phyloP scores from a whole-genome alignment of 1,140 invertebrate species.

The Drosophila pandora region DNA sequence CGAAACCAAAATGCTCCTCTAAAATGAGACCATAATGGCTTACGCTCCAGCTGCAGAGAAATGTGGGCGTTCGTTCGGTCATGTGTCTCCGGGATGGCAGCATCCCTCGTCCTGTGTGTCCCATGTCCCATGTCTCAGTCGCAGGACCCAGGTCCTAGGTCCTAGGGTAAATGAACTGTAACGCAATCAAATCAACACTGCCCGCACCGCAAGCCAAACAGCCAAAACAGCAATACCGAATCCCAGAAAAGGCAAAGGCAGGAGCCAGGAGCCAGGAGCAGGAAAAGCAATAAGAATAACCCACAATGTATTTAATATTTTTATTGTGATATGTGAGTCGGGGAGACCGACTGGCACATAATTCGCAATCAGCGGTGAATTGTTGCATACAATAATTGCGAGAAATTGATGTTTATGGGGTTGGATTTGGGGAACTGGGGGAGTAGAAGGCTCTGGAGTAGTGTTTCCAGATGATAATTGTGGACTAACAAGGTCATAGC shows the following conservation, averaged over 20 bases:
- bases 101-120: neutral
- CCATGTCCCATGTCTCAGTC: neutral
- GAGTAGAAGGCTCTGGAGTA: neutral
- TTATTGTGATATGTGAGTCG: conserved; percentile 51
- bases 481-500: neutral
- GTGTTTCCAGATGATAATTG: neutral
- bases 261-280: neutral
- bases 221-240: conserved; percentile 14
- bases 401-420: conserved; percentile 26
- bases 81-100: conserved; percentile 4
- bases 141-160: neutral
- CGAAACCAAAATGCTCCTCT: conserved; percentile 51
- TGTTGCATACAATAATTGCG: conserved; percentile 44
- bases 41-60: conserved; percentile 38
- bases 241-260: neutral
- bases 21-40: conserved; percentile 63
- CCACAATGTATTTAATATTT: conserved; percentile 72
- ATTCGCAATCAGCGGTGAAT: conserved; percentile 60
- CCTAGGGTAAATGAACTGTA: conserved; percentile 81
- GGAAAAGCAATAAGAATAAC: conserved; percentile 28
- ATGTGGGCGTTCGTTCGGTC: neutral
- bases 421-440: neutral
- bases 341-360: conserved; percentile 25
- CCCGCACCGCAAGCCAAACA: conserved; percentile 43
- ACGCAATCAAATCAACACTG: conserved; percentile 79